These are phyloP conservation scores for Eupithecia exiguata DNA, from an alignment of 2,888 invertebrate genomes.

Conservation along the genomic window DNA sequence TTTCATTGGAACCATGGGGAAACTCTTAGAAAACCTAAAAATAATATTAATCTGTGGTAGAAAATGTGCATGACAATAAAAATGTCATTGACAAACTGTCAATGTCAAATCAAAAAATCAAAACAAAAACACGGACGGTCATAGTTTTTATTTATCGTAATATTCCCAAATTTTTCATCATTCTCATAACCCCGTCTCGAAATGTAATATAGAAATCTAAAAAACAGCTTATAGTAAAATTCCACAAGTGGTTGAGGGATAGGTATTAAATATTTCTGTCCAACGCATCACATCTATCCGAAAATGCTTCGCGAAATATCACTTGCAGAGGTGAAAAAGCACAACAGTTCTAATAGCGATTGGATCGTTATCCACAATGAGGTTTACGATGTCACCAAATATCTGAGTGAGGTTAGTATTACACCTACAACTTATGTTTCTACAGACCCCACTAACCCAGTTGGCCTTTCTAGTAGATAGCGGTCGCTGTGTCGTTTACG, in stretches of 20 bases:
- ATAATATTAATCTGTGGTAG: no score
- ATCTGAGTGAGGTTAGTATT: constrained; percentile 88
- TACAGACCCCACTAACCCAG: no score
- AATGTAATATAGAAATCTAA: not conserved
- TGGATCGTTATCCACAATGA: constrained; percentile 92
- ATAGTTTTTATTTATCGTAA: no score
- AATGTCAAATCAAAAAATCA: not conserved
- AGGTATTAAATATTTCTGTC: not conserved
- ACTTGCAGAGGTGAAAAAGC: constrained; percentile 86
- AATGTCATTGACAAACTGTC: not conserved
- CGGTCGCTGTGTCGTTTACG: no score
- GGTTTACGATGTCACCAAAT: constrained; percentile 91
- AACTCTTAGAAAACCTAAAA: no score
- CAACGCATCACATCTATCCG: not conserved
- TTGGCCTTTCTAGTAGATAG: no score
- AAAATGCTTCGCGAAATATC: constrained; percentile 75
- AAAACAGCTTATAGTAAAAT: not conserved
- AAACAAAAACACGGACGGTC: not conserved
- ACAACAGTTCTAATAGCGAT: constrained; percentile 71
- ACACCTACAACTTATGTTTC: not conserved
- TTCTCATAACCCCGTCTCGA: not conserved
- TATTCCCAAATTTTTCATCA: not conserved
- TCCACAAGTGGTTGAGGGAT: not conserved
- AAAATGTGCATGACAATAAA: no score
- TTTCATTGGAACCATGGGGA: no score